Conservation (phyloP, 2,888 invertebrate genomes). For the Eumacrocentrus americanus region DNA sequence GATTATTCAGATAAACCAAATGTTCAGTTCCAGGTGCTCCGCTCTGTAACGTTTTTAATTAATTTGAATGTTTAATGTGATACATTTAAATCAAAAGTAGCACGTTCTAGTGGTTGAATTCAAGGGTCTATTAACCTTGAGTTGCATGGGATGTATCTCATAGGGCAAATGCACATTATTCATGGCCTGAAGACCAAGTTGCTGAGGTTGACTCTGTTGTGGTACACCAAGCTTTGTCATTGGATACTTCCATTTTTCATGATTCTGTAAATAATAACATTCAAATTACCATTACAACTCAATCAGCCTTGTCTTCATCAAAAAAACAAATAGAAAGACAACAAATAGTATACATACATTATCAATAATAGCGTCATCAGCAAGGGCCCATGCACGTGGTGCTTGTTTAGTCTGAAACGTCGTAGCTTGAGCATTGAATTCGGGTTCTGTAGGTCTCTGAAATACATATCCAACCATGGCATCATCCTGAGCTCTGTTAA, state of each 20-base stretch:
- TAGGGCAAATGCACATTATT: slow-evolving; percentile 59
- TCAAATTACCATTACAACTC: neutral
- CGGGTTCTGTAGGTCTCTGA: slow-evolving; percentile 81
- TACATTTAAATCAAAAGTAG: no score
- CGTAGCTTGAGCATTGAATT: slow-evolving; percentile 68
- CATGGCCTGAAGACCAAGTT: slow-evolving; percentile 66
- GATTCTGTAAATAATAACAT: slow-evolving; percentile 66
- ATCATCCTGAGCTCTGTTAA: slow-evolving; percentile 76
- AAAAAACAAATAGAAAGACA: slow-evolving; percentile 33
- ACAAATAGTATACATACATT: slow-evolving; percentile 64
- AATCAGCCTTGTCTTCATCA: neutral
- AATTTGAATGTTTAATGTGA: neutral
- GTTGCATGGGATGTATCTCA: slow-evolving; percentile 59
- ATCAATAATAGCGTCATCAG: slow-evolving; percentile 87
- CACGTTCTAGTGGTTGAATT: no score
- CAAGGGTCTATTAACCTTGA: no score
- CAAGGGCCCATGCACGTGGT: slow-evolving; percentile 79
- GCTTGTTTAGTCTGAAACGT: slow-evolving; percentile 76
- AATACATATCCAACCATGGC: slow-evolving; percentile 93
- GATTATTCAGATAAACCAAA: slow-evolving; percentile 62
- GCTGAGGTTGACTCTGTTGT: slow-evolving; percentile 68
- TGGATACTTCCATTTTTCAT: slow-evolving; percentile 86
- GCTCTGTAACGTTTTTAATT: slow-evolving; percentile 55
- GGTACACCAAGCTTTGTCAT: slow-evolving; percentile 61
- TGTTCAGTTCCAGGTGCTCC: slow-evolving; percentile 68